Evolutionary conservation across 2,797 vertebrate species (phyloP).

Genomic region (Tiaroga cobitis): DNA sequence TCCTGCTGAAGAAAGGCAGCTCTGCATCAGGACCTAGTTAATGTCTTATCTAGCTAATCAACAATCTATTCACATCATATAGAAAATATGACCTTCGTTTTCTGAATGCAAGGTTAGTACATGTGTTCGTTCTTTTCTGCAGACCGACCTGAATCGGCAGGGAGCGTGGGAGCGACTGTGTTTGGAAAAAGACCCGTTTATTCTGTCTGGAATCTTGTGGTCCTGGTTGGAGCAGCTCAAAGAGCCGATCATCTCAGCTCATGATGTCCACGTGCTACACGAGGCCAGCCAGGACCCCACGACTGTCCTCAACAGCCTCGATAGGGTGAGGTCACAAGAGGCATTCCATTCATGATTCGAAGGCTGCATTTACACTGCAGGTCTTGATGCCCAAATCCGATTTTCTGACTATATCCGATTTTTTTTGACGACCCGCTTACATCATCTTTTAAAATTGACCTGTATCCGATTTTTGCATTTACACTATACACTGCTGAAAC

Average conservation of each 20-base stretch:
- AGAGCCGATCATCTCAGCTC: constrained; percentile 85
- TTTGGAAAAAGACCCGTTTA: constrained; percentile 89
- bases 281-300: constrained; percentile 71
- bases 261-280: constrained; percentile 79
- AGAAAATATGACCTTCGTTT: background rate
- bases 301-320: constrained; percentile 79
- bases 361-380: no score
- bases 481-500: no score
- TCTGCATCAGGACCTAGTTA: background rate
- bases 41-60: background rate
- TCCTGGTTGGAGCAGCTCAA: constrained; percentile 96
- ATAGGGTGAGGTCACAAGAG: constrained; percentile 76
- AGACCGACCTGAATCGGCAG: constrained; percentile 91
- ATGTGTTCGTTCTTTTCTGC: constrained; percentile 54
- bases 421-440: no score
- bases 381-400: no score
- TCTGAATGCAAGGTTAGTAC: background rate
- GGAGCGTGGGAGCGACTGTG: constrained; percentile 93
- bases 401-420: no score
- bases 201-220: constrained; percentile 93
- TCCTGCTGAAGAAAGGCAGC: background rate
- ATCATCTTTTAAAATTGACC: no score
- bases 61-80: background rate
- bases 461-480: no score
- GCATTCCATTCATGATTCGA: background rate